Conservation (phyloP, 1,140 invertebrate genomes). For the Phenacoccus solenopsis region DNA sequence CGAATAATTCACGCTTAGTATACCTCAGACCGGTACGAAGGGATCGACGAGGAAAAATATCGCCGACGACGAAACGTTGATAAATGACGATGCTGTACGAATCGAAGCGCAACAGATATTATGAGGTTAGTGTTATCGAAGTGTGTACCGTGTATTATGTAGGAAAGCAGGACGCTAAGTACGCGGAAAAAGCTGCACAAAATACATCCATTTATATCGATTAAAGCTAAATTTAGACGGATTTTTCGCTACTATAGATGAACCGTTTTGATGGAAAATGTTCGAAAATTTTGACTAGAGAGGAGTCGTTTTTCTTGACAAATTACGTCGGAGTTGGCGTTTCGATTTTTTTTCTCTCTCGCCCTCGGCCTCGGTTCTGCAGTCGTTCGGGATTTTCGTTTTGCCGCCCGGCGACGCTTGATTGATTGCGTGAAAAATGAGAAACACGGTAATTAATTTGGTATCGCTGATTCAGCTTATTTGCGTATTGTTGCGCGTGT, state of each 20-base stretch:
- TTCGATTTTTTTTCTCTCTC: too few species aligned
- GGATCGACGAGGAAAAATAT: background rate
- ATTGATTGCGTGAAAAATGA: background rate
- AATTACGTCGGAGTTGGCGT: background rate
- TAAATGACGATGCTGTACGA: background rate
- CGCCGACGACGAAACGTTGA: background rate
- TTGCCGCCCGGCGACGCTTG: background rate
- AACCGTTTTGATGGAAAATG: too few species aligned
- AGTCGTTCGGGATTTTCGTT: too few species aligned
- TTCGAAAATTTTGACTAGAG: background rate
- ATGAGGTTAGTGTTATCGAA: too few species aligned
- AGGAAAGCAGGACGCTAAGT: too few species aligned
- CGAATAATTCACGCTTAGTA: too few species aligned
- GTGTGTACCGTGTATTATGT: too few species aligned
- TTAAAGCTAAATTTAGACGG: background rate
- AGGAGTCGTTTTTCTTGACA: background rate
- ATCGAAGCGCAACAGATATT: background rate
- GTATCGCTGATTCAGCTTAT: conserved; percentile 1
- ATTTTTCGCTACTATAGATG: too few species aligned
- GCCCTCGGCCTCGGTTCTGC: background rate
- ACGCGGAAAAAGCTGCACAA: background rate
- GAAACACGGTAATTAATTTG: background rate
- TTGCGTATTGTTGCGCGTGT: background rate
- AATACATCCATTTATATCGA: background rate
- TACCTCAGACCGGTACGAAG: too few species aligned